Percentiles rank a stretch among this genome's conserved stretches.
These are phyloP conservation scores for Abramis brama DNA, from an alignment of 2,113 vertebrate genomes.

Conservation along the genomic window DNA sequence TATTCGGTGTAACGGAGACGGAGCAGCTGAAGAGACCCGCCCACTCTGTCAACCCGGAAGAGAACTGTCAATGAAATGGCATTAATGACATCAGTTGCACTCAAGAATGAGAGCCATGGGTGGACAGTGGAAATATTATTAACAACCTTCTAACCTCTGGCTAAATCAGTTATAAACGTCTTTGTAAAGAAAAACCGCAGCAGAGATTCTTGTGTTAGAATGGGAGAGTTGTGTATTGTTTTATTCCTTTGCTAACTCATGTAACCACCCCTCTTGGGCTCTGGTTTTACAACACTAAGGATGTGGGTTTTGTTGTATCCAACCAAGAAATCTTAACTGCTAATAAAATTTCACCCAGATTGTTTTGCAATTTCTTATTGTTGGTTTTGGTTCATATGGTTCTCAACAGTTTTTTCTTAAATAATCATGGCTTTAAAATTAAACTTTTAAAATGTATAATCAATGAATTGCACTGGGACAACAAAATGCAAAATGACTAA, in stretches of 20 bases:
- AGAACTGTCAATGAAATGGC: slow-evolving; percentile 38
- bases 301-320: too few species aligned
- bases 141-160: not conserved
- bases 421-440: too few species aligned
- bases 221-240: not conserved
- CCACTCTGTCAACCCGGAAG: slow-evolving; percentile 77
- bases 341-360: too few species aligned
- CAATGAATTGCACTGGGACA: not conserved
- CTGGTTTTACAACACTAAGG: not conserved
- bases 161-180: too few species aligned
- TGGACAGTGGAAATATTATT: not conserved
- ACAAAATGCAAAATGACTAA: not conserved
- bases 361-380: too few species aligned
- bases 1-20: slow-evolving; percentile 48
- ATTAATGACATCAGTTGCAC: not conserved
- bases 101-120: not conserved
- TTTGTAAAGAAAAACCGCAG: too few species aligned
- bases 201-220: not conserved
- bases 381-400: too few species aligned
- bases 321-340: too few species aligned
- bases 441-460: not conserved
- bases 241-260: not conserved
- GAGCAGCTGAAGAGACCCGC: slow-evolving; percentile 66
- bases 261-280: not conserved
- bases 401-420: too few species aligned